Evolutionary conservation across 2,888 invertebrate genomes (phyloP), one percentile per base, ranked within the genome.

Genomic region (Sarcophaga subvicina): DNA sequence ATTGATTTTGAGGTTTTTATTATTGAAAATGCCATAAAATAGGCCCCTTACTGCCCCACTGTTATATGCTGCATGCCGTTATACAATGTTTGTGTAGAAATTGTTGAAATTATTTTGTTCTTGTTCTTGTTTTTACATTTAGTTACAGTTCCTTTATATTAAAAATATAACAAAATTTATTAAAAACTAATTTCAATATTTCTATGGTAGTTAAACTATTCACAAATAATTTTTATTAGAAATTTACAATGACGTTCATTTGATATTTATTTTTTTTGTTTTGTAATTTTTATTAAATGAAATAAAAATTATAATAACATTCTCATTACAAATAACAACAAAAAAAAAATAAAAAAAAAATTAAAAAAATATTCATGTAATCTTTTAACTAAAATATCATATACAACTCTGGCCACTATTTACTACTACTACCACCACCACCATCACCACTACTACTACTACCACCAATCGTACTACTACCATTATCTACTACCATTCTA

Each of bases 361-460:
- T 37, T n/a, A 20, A 80, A 60, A 71, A 64, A 66, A 8, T 11
- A 14, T 49, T 49, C 14, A 14, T 49, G 14, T 22, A 69, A 70
- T 49, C 12, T 72, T 78, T 79, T 49, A 72, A 69, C 54, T 73
- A 73, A 79, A 79, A 63, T 73, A 45, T 37, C 59, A 37, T 37
- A 78, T 71, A 70, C 77, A 75, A 83, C 77, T 78, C 64, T 72
- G 84, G 66, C 59, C 59, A 62, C 78, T 67, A 45, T 59, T 60
- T 60, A 73, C 73, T 73, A 73, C 83, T 75, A 75, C 22, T 14
- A 79, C 63, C 49, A 27, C 12, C 59, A 66, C 63, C 78, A 73
- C 73, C 27, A 27, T 0, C 27, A 27, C 25, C 3, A 25, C 25
- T 25, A 25, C 37, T 37, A 37, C 37, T 37, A 37, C 37, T 37